phyloP scores from a whole-genome alignment of 1,140 invertebrate species.

The Conus ventricosus region DNA sequence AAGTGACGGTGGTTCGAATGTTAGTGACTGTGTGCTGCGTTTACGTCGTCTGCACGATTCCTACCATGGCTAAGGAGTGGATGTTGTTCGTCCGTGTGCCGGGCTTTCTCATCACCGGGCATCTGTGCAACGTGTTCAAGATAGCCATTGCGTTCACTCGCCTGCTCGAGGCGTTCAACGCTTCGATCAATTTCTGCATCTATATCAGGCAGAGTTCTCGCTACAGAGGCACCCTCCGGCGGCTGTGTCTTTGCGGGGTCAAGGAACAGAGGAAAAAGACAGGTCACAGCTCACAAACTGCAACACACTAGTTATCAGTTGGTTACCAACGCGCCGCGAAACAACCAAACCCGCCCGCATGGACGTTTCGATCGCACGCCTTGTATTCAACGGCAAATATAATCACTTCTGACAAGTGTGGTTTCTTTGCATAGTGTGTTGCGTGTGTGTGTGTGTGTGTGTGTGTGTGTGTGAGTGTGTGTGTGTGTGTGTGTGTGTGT shows the following conservation, averaged over 20 bases:
- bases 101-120: not conserved
- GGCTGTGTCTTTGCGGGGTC: not conserved
- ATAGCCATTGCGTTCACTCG: not conserved
- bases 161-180: not conserved
- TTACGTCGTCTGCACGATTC: not conserved
- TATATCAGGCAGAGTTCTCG: not conserved
- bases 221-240: not conserved
- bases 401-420: no score
- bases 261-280: not conserved
- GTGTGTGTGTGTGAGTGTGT: no score
- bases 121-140: slow-evolving; percentile 7
- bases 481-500: no score
- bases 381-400: no score
- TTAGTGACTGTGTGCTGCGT: slow-evolving; percentile 10
- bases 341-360: no score
- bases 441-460: no score
- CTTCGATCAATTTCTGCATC: not conserved
- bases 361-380: no score
- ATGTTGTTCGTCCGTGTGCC: not conserved
- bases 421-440: no score
- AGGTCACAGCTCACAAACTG: not conserved
- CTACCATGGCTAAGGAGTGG: not conserved
- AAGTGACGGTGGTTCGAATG: not conserved
- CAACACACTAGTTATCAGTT: no score
- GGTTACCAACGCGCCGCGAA: no score